Base-by-base conservation (phyloP, 2,888 invertebrate genomes). In the Zele albiditarsus region DNA sequence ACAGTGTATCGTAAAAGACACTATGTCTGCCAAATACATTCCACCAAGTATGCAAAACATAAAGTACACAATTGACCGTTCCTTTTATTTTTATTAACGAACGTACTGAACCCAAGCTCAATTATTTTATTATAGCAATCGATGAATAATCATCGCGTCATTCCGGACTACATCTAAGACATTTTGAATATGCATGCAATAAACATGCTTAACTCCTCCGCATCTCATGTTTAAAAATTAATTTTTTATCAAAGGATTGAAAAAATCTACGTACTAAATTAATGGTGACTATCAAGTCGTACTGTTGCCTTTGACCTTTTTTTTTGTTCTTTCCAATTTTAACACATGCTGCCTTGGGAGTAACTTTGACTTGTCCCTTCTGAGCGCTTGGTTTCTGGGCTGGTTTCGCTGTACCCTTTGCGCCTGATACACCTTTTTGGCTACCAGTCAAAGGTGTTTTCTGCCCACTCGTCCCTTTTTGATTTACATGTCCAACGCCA, bases 281-380 rank as follows among this genome's bases (percentile, higher is more conserved):
- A 83, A 96, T 95, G 80, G 95, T 95, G 82, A 96, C 95, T 80
- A 94, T 93, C 73, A 95, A 92, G 85, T 96, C 95, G 83, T 95
- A 94, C 86, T 94, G 94, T 86, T 95, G 95, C 82, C 95, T 94
- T 84, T 94, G 93, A 84, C 95, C 94, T 16, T 94, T 94, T 90
- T 94, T 94, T 89, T 93, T 93, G 89, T 94, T 94, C 83, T 94
- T 93, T 81, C 92, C 92, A 53, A 92, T 91, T 80, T 93, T 92
- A 79, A 92, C 93, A 73, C 91, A 91, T 0, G 91, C 91, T 65
- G 90, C 89, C 74, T 90, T 88, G 31, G 88, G 84, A 74, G 87
- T 85, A 68, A 88, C 86, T 82, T 89, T 94, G 76, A 93, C 94
- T 78, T 94, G 93, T 0, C 94, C 95, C 82, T 95, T 95, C 88